Base-by-base conservation (phyloP, 2,797 vertebrate genomes). In the Karalla daura region DNA sequence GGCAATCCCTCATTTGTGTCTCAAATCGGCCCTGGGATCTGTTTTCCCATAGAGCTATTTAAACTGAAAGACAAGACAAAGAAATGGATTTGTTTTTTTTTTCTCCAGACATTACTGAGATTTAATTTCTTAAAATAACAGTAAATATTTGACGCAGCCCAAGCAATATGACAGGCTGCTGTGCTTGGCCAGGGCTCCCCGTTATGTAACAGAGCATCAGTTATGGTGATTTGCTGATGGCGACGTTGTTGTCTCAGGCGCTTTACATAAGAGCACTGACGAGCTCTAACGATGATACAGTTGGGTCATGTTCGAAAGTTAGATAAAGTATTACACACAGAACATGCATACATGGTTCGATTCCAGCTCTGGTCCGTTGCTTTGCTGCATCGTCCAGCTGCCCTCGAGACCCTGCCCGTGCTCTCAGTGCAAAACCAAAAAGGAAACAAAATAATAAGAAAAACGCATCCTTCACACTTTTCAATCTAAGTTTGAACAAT, bases 81-180 rank as follows among this genome's bases (percentile, higher is more conserved):
- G 45, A 10, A n/a, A n/a, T n/a, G n/a, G n/a, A 51, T 27, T 33
- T 37, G n/a, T 1, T 30, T 54, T 3, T 45, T 43, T 52, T 54
- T 28, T 23, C 39, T 20, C 13, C 18, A 47, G 43, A 47, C 24
- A 50, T 61, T 27, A n/a, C 43, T 32, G 24, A 56, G 44, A 70
- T 81, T 74, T 17, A 36, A 64, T 70, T 65, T 46, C 25, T 47
- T 74, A 51, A 40, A 80, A 58, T 36, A 65, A 66, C 44, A 63
- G 17, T 41, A 62, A 65, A 73, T 62, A 49, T 53, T 35, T 64
- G 25, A 41, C 39, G 63, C 18, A 58, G 61, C 20, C 5, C 15
- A 43, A 64, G 28, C 5, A 17, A 59, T 43, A 1, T 46, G 33
- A 43, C 59, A 45, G 17, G 70, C 51, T 53, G 24, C 47, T n/a